Evolutionary conservation across 2,888 invertebrate genomes (phyloP).

Genomic region (Hydrotaea diabolus): DNA sequence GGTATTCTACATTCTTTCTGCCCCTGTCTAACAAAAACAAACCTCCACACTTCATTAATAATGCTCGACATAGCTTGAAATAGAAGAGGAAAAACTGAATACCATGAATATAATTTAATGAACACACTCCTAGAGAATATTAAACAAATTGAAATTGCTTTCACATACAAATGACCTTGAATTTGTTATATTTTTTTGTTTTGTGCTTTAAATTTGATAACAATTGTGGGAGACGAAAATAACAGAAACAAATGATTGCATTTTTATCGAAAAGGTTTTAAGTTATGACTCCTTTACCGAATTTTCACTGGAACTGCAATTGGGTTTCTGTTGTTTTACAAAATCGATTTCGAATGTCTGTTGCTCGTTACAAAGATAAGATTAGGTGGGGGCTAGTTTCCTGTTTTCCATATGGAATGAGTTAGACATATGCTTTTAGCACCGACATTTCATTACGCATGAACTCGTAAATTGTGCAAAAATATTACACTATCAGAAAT

Average conservation of each 20-base stretch:
- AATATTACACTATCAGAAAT: not conserved
- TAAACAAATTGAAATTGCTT: not conserved
- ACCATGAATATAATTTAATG: not conserved
- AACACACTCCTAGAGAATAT: not conserved
- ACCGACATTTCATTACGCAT: not conserved
- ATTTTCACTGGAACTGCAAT: no score
- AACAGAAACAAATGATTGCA: not conserved
- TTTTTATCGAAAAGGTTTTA: not conserved
- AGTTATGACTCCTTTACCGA: not conserved
- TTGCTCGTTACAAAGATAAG: no score
- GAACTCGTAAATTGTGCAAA: not conserved
- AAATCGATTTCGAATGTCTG: no score
- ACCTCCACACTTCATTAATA: not conserved
- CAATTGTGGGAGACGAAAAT: not conserved
- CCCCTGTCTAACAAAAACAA: not conserved
- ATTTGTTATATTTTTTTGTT: not conserved
- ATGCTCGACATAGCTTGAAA: not conserved
- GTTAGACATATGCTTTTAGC: no score
- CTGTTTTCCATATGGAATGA: no score
- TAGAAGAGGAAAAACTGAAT: not conserved
- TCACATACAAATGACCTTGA: not conserved
- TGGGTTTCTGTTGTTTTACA: no score
- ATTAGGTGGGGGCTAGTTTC: no score
- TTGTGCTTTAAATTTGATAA: not conserved
- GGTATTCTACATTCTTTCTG: not conserved